Base-by-base conservation (phyloP, 1,140 invertebrate species). In the Cotesia typhae region DNA sequence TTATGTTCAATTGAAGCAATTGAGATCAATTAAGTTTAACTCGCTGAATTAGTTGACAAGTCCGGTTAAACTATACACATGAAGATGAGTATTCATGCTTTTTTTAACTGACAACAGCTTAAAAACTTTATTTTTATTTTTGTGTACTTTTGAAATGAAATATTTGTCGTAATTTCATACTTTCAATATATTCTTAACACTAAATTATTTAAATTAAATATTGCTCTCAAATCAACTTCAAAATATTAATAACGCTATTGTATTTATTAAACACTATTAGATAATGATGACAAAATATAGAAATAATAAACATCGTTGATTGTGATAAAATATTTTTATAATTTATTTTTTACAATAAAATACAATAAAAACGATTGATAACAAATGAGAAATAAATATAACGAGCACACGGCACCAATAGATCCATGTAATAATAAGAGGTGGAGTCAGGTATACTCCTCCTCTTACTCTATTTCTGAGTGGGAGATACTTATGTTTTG, bases 21-120 rank as follows among this genome's bases (percentile, higher is more conserved):
- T 85, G 79, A 85, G 81, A 78, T 79, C 82, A 86, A 86, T 86
- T 84, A 81, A 80, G 71, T 78, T 86, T 84, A 86, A 85, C 79
- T 83, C 74, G 82, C 83, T 82, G 79, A 86, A 86, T 86, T 86
- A 82, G 74, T 47, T 55, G 70, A 64, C 71, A 75, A 66, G 69
- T 72, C 67, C 52, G 65, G 53, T 67, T 67, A 38, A 72, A 67
- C 65, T 63, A 67, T 67, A 38, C 57, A 65, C 55, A 57, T 47
- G 10, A 6, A 47, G 65, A 57, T 47, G 10, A 6, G 2, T 47
- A 63, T 72, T 65, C 20, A 52, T 72, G 57, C 41, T 61, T 61
- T 5, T 47, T 55, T 28, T 70, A 47, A n/a, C 37, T 55, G 53
- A 55, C 55, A 14, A 35, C 55, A 7, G 57, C 70, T 4, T 4